Evolutionary conservation across 2,888 invertebrate genomes (phyloP).

Genomic region (Eremobia ochroleuca): DNA sequence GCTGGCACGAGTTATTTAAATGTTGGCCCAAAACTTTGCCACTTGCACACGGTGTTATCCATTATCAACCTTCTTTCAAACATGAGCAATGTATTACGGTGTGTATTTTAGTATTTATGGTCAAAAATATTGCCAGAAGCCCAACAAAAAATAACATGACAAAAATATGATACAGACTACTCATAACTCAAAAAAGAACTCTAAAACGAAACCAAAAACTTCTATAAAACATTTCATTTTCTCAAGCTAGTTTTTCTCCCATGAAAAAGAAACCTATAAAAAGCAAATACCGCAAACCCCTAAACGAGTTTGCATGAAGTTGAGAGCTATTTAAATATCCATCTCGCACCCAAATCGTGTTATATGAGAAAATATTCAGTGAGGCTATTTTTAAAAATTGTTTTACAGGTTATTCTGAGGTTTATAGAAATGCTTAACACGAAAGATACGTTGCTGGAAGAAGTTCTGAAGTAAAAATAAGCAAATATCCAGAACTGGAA

Average conservation of each 20-base stretch:
- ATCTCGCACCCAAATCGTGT: slow-evolving; percentile 46
- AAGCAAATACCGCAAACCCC: slow-evolving; percentile 21
- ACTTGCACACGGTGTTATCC: neutral
- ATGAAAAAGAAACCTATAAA: slow-evolving; percentile 16
- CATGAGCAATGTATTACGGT: neutral
- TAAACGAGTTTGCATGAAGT: slow-evolving; percentile 55
- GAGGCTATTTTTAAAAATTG: slow-evolving; percentile 12
- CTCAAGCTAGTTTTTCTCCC: neutral
- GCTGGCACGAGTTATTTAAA: too few relatives aligned
- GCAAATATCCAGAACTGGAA: neutral
- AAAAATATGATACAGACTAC: neutral
- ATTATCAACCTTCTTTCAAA: neutral
- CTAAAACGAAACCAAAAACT: neutral
- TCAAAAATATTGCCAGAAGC: too few relatives aligned
- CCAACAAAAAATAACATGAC: too few relatives aligned
- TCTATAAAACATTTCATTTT: neutral
- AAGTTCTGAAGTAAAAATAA: neutral
- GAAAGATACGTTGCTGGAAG: neutral
- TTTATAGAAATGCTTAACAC: neutral
- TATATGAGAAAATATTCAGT: slow-evolving; percentile 34
- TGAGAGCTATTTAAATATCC: slow-evolving; percentile 59
- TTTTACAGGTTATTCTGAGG: neutral
- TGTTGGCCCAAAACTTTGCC: neutral
- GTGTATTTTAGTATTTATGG: too few relatives aligned
- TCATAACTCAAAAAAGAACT: neutral